Base-by-base conservation (phyloP, 1,140 invertebrate species). In the Helicorthomorpha holstii region DNA sequence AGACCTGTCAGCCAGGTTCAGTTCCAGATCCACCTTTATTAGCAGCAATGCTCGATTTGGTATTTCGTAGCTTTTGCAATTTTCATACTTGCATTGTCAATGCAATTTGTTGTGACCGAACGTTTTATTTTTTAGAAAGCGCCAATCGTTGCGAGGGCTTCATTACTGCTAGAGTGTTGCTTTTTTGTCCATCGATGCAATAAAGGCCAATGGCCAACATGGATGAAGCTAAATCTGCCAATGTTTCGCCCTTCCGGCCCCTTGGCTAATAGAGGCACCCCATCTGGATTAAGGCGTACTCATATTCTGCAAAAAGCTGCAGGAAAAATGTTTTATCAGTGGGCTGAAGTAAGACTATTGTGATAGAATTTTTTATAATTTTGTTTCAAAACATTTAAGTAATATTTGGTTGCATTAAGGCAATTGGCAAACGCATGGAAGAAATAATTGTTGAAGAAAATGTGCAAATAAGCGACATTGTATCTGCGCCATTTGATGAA, bases 121-220 rank as follows among this genome's bases (percentile, higher is more conserved):
- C n/a, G 38, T 41, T 41, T 41, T 19, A 12, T 19, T 41, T 73
- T 76, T 38, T 66, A 96, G 89, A 91, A 94, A 68, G 88, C 94
- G 23, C 90, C 94, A 2, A 81, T 98, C 1, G 81, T 95, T 0
- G 76, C 88, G 0, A 70, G 92, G 62, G 94, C 95, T 16, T 79
- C 85, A 1, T 75, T 98, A 29, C 66, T 97, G 26, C 68, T 99
- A 29, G 95, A 99, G 69, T 97, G 93, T 67, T 83, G 90, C 2
- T 82, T 95, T 66, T 86, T 97, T 61, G 92, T 99, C 0, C 91
- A 98, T 64, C 81, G 84, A 51, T 99, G 95, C 65, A 98, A 98
- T 64, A 87, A 89, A 69, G 92, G 93, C 1, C 87, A 93, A 56
- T 98, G 95, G 94, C 93, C 95, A 14, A 73, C 77, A 2, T 95